Percentiles rank a stretch among this genome's conserved stretches.
These are phyloP conservation scores for Rhagonycha lutea DNA, from an alignment of 2,888 invertebrate species.

Conservation along the genomic window DNA sequence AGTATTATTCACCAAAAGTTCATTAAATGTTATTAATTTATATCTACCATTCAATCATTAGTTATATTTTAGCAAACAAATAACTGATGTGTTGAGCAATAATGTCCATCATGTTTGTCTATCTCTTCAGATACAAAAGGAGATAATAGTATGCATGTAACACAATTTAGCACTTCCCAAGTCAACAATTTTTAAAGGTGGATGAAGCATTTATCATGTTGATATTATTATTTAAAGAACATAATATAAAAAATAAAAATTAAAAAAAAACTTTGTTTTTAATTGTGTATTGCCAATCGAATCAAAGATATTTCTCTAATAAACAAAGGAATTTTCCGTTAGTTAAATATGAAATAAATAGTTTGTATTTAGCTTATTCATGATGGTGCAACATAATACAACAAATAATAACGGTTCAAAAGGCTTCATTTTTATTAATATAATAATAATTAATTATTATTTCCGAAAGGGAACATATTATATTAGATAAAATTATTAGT, in stretches of 20 bases:
- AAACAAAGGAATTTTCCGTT: too few species aligned
- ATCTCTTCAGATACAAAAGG: background rate
- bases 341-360: too few species aligned
- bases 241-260: background rate
- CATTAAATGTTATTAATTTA: background rate
- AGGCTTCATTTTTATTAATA: too few species aligned
- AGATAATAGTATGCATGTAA: background rate
- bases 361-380: too few species aligned
- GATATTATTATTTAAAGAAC: background rate
- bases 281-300: background rate
- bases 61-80: background rate
- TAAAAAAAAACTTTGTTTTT: background rate
- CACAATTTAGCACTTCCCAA: background rate
- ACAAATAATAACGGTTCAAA: too few species aligned
- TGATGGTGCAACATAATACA: too few species aligned
- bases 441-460: too few species aligned
- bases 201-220: background rate
- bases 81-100: background rate
- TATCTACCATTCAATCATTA: background rate
- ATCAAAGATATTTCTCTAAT: background rate
- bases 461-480: too few species aligned
- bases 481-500: too few species aligned
- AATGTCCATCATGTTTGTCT: background rate
- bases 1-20: background rate
- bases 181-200: background rate